A percentile compares a stretch with the other conserved stretches of the same genome.
These are phyloP conservation scores for Formica selysi DNA, from an alignment of 1,140 invertebrate species.

Conservation along the genomic window DNA sequence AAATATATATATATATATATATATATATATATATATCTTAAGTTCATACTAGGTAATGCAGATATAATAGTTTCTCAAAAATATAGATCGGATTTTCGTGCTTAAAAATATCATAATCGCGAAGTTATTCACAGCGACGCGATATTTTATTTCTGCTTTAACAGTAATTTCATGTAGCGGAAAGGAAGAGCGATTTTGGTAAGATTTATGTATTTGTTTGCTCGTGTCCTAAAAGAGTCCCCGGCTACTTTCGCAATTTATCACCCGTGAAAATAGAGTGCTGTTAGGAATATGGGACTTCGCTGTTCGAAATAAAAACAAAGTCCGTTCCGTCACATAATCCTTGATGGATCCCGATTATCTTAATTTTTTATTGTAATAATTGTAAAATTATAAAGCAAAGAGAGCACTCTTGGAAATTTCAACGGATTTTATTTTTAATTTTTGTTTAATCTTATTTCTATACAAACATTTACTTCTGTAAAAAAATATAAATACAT, in stretches of 20 bases:
- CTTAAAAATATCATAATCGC: conserved; percentile 13
- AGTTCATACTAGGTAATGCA: not conserved
- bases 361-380: not conserved
- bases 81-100: not conserved
- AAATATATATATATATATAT: no score
- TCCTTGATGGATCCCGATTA: not conserved
- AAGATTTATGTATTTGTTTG: conserved; percentile 50
- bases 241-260: conserved; percentile 25
- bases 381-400: not conserved
- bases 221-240: conserved; percentile 31
- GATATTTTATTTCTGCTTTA: conserved; percentile 30
- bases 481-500: not conserved
- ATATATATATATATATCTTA: no score
- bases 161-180: conserved; percentile 1
- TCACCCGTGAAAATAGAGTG: conserved; percentile 16
- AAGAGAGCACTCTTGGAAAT: not conserved
- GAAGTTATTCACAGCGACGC: conserved; percentile 17
- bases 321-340: not conserved
- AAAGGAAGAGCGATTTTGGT: conserved; percentile 21
- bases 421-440: not conserved
- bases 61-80: conserved; percentile 3
- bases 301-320: conserved; percentile 20
- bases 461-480: not conserved
- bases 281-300: conserved; percentile 36
- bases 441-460: conserved; percentile 3